These are phyloP conservation scores for Portunus trituberculatus DNA, from an alignment of 1,140 invertebrate species.

Conservation along the genomic window DNA sequence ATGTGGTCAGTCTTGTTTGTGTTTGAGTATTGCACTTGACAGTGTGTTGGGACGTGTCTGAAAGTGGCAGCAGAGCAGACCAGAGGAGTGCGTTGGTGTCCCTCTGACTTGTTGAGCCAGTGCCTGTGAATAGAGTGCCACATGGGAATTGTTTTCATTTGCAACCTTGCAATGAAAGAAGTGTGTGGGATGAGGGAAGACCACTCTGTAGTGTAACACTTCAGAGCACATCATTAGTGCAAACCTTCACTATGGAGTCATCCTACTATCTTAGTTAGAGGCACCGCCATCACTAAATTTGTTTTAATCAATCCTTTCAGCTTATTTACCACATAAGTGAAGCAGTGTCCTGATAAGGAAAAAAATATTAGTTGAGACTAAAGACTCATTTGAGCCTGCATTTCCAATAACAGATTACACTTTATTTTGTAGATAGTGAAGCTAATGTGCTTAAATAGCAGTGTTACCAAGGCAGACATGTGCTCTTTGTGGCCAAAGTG, in stretches of 20 bases:
- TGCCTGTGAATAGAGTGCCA: conserved; percentile 27
- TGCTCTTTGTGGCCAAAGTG: neutral
- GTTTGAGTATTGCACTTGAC: conserved; percentile 34
- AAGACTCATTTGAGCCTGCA: neutral
- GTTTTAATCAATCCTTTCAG: neutral
- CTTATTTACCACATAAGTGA: neutral
- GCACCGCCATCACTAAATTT: neutral
- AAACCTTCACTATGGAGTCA: neutral
- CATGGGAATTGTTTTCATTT: conserved; percentile 52
- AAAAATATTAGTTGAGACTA: neutral
- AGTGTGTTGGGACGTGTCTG: neutral
- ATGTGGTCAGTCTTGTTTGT: conserved; percentile 49
- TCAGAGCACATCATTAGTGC: neutral
- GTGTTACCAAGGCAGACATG: neutral
- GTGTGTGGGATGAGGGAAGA: neutral
- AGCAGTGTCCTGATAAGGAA: neutral
- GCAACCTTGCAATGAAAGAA: conserved; percentile 25
- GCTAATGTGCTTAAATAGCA: neutral
- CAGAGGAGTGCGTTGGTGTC: neutral
- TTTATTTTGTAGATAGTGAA: neutral
- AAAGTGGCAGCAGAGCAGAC: neutral
- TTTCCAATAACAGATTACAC: neutral
- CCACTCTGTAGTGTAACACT: neutral
- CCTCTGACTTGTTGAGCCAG: neutral
- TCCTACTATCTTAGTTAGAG: neutral